Percentiles rank a stretch among this genome's conserved stretches.
These are phyloP conservation scores for Cephalophus harveyi DNA, from an alignment of 2,113 vertebrate species.

Conservation along the genomic window DNA sequence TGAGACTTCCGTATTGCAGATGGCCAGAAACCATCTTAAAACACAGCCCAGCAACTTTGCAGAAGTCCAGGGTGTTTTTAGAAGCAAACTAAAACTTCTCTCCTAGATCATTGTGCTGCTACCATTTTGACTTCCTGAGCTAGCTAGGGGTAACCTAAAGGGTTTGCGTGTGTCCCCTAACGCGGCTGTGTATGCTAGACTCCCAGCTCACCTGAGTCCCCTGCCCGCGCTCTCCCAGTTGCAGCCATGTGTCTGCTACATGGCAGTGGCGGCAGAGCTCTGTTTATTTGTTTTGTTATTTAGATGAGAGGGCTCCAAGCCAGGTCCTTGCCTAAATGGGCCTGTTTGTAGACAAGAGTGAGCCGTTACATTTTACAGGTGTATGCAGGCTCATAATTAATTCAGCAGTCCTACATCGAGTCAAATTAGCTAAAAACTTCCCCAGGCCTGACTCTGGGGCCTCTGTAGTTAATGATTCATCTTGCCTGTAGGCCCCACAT, in stretches of 20 bases:
- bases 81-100: background rate
- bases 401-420: background rate
- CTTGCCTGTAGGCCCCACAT: background rate
- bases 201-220: background rate
- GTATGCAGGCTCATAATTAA: background rate
- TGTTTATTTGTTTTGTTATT: background rate
- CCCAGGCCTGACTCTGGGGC: background rate
- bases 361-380: background rate
- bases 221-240: background rate
- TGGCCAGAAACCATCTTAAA: conserved; percentile 51
- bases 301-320: background rate
- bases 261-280: background rate
- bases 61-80: conserved; percentile 42
- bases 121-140: background rate
- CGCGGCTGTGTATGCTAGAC: background rate
- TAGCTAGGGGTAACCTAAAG: background rate
- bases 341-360: background rate
- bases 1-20: conserved; percentile 53
- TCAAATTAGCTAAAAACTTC: background rate
- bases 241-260: background rate
- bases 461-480: background rate
- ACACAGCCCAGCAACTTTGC: conserved; percentile 22
- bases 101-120: background rate
- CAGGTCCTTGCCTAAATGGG: background rate
- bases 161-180: background rate